Conservation (phyloP, 2,797 vertebrate species). For the Enteromius viviparus region DNA sequence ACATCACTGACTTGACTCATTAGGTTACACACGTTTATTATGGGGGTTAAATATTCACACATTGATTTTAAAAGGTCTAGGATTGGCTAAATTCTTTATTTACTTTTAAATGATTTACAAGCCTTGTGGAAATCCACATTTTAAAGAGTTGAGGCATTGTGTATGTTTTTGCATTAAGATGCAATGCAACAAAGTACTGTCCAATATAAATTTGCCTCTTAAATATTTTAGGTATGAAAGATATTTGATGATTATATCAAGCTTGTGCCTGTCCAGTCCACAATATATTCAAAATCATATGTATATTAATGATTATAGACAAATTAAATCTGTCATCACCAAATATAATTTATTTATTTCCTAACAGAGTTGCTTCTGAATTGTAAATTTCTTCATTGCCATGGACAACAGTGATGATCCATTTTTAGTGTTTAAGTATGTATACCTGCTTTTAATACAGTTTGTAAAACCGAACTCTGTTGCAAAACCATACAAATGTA, state of each 20-base stretch:
- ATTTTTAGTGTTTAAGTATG: conserved; percentile 23
- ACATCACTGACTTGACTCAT: conserved; percentile 1
- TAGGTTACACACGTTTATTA: conserved; percentile 7
- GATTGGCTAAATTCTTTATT: neutral
- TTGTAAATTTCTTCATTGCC: conserved; percentile 1
- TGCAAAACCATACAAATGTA: neutral
- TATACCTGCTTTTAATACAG: neutral
- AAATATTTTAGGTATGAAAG: neutral
- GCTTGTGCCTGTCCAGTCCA: neutral
- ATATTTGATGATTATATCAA: neutral
- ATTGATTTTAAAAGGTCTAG: neutral
- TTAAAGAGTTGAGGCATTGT: neutral
- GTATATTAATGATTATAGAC: neutral
- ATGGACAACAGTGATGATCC: neutral
- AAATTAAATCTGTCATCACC: neutral
- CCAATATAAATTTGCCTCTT: neutral
- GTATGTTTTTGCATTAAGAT: neutral
- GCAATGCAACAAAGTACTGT: neutral
- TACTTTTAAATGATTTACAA: neutral
- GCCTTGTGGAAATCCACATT: neutral
- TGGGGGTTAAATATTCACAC: neutral
- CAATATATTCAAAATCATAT: neutral
- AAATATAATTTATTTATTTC: conserved; percentile 10
- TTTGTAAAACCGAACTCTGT: neutral
- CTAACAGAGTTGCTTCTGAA: conserved; percentile 21